These are phyloP conservation scores for Automeris io DNA, from an alignment of 2,888 invertebrate genomes.

Conservation along the genomic window DNA sequence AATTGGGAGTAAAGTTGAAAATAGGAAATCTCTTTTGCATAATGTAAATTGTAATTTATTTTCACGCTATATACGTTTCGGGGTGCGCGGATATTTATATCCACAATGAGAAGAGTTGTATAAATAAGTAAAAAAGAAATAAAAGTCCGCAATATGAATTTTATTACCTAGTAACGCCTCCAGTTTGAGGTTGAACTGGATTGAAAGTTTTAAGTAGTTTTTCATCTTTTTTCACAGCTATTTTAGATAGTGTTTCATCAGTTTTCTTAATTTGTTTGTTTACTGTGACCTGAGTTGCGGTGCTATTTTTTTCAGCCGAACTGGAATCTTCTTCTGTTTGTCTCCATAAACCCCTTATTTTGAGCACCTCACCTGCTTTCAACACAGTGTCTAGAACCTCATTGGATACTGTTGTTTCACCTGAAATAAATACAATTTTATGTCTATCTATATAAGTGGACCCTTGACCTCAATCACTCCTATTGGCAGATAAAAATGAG, in stretches of 20 bases:
- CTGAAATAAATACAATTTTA: conserved; percentile 33
- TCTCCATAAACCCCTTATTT: conserved; percentile 88
- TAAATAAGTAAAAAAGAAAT: too few species aligned
- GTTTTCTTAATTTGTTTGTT: conserved; percentile 52
- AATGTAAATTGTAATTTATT: too few species aligned
- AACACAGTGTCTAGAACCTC: conserved; percentile 88
- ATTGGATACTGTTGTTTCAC: conserved; percentile 90
- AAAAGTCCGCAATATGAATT: too few species aligned
- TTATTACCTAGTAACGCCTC: conserved; percentile 47
- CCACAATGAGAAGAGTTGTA: too few species aligned
- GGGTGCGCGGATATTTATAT: too few species aligned
- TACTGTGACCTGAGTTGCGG: conserved; percentile 24
- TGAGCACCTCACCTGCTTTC: conserved; percentile 87
- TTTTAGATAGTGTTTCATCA: conserved; percentile 48
- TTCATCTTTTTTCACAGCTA: conserved; percentile 69
- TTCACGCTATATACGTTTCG: too few species aligned
- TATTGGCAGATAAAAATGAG: too few species aligned
- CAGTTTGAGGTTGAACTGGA: conserved; percentile 40
- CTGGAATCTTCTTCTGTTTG: conserved; percentile 68
- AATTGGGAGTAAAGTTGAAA: too few species aligned
- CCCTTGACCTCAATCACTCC: too few species aligned
- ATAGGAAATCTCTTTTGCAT: too few species aligned
- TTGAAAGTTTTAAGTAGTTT: conserved; percentile 62
- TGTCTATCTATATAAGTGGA: too few species aligned
- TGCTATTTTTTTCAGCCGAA: conserved; percentile 47